These are phyloP conservation scores for Podilymbus podiceps DNA, from an alignment of 2,113 vertebrate species.

Conservation along the genomic window DNA sequence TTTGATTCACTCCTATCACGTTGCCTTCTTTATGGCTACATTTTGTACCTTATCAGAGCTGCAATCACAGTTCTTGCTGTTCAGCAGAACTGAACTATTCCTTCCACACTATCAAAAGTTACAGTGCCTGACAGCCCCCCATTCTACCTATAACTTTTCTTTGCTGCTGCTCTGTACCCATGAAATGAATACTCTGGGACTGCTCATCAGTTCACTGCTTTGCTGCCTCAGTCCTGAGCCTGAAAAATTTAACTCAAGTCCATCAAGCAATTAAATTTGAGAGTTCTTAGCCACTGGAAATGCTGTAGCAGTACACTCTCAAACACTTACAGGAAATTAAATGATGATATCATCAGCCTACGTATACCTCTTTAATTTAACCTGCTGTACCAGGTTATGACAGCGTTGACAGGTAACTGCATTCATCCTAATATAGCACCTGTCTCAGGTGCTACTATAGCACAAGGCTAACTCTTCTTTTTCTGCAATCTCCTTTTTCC, in stretches of 20 bases:
- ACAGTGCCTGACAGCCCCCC: background rate
- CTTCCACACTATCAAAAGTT: background rate
- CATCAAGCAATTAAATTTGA: background rate
- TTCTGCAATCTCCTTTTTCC: background rate
- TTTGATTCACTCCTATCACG: background rate
- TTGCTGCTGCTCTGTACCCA: background rate
- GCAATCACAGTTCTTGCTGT: background rate
- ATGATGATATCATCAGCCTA: background rate
- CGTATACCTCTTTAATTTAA: background rate
- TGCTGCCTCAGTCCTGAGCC: background rate
- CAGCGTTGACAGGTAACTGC: background rate
- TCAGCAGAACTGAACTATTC: background rate
- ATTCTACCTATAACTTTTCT: background rate
- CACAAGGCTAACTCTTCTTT: background rate
- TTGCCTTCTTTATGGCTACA: background rate
- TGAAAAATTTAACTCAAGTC: background rate
- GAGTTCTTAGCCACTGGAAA: background rate
- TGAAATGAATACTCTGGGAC: background rate
- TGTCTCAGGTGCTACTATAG: background rate
- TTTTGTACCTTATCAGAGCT: background rate
- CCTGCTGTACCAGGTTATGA: background rate
- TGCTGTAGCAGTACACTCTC: background rate
- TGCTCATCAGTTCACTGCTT: background rate
- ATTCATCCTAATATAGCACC: background rate
- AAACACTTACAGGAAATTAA: constrained; percentile 49